Evolutionary conservation across 2,113 vertebrate genomes (phyloP), one percentile per base, ranked within the genome.

Genomic region (Phaethornis superciliosus): DNA sequence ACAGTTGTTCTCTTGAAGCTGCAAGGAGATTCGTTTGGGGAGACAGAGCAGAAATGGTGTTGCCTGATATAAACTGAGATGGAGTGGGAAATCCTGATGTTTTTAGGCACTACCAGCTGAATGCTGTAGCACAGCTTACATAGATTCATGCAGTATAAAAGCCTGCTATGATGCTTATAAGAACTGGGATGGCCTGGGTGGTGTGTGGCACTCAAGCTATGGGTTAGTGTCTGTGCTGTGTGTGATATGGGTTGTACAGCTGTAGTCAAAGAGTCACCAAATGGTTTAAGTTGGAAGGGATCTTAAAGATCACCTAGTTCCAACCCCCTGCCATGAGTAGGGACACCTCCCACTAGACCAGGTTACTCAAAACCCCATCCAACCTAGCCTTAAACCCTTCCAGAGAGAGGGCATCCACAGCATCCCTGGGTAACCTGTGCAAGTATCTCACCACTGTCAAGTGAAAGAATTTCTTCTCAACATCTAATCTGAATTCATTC

Each of bases 81-180:
- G 21, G 30, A 74, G 27, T 19, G 9, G 46, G 21, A 74, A 46
- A 30, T 4, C 1, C 23, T 17, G 12, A 14, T 58, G 22, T 55
- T 46, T 42, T 12, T 69, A 35, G 54, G 33, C 26, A 20, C 32
- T 56, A 7, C 21, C 40, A 60, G 11, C 28, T 60, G 70, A 18
- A 30, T 81, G 7, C 60, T 64, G 32, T 51, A 81, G 70, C 44
- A 44, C 49, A 56, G 47, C 13, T 30, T 28, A 0, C n/a, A 13
- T 44, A 6, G 20, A 16, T 52, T 52, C 56, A 23, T 64, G 58
- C 8, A 33, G 14, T 26, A 7, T 26, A 22, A 54, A 81, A 79
- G 9, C 22, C 51, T 72, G 19, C 26, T 60, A 0, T 2, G 3
- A 6, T 37, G 22, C 54, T 51, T n/a, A 0, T 10, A 28, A 22